Conservation (phyloP, 2,113 vertebrate species). For the Tenrec ecaudatus region DNA sequence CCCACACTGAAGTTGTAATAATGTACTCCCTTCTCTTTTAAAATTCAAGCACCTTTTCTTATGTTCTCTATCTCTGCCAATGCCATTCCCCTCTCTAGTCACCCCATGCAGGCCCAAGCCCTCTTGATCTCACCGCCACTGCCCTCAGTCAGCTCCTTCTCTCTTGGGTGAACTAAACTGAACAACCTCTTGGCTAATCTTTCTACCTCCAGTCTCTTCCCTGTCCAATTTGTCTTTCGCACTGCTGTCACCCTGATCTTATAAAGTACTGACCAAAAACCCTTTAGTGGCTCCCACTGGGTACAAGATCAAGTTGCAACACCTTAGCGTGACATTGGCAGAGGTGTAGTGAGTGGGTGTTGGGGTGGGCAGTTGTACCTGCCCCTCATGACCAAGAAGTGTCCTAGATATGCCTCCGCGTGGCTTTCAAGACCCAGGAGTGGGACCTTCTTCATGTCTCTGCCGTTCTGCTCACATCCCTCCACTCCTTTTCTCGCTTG, state of each 20-base stretch:
- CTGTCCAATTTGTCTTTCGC: slow-evolving; percentile 57
- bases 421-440: not conserved
- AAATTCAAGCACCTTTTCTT: slow-evolving; percentile 22
- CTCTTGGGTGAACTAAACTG: slow-evolving; percentile 9
- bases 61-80: not conserved
- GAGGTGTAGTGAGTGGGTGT: not conserved
- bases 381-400: too few species aligned
- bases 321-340: not conserved
- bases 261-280: slow-evolving; percentile 57
- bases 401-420: too few species aligned
- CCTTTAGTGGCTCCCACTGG: not conserved
- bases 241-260: slow-evolving; percentile 46
- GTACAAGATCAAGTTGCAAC: not conserved
- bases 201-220: not conserved
- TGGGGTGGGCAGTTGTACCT: not conserved
- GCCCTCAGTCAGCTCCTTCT: not conserved
- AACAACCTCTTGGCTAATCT: slow-evolving; percentile 57
- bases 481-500: not conserved
- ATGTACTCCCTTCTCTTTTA: slow-evolving; percentile 19
- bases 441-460: not conserved
- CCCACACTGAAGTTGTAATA: slow-evolving; percentile 19
- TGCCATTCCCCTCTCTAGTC: not conserved
- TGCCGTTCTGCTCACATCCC: not conserved
- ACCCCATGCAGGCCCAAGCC: not conserved
- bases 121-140: slow-evolving; percentile 29